Conservation (phyloP, 1,140 invertebrate species). For the Listronotus oregonensis region DNA sequence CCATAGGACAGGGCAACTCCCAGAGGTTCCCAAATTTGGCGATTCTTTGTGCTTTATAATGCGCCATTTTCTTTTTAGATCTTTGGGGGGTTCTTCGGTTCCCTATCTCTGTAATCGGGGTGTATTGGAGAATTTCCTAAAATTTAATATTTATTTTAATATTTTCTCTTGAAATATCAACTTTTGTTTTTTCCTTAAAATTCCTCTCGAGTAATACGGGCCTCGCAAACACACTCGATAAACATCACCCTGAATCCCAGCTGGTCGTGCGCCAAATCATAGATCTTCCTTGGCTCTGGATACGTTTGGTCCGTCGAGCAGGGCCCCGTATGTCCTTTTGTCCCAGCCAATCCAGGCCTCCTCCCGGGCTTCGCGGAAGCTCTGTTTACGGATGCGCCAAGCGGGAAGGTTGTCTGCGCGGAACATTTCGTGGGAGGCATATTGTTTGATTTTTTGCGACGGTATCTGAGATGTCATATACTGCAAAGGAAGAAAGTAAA, state of each 20-base stretch:
- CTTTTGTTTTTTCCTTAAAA: slow-evolving; percentile 72
- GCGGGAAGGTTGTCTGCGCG: slow-evolving; percentile 81
- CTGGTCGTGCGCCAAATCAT: slow-evolving; percentile 72
- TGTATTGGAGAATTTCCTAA: slow-evolving; percentile 88
- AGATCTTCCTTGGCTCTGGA: slow-evolving; percentile 82
- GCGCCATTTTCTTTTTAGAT: slow-evolving; percentile 82
- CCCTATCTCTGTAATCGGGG: slow-evolving; percentile 84
- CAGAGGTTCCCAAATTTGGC: slow-evolving; percentile 60
- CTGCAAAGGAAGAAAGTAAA: slow-evolving; percentile 65
- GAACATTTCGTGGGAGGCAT: slow-evolving; percentile 85
- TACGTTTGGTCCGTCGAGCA: slow-evolving; percentile 93
- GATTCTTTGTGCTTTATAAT: slow-evolving; percentile 83
- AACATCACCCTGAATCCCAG: slow-evolving; percentile 88
- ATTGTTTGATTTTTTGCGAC: slow-evolving; percentile 78
- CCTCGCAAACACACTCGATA: slow-evolving; percentile 90
- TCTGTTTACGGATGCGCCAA: slow-evolving; percentile 75
- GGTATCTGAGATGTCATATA: slow-evolving; percentile 87
- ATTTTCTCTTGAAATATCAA: too few species aligned
- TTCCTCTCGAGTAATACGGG: slow-evolving; percentile 80
- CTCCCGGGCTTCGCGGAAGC: slow-evolving; percentile 80
- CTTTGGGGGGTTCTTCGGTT: slow-evolving; percentile 73
- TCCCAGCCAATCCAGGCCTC: slow-evolving; percentile 65
- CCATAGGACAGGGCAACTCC: slow-evolving; percentile 60
- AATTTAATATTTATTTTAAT: too few species aligned
- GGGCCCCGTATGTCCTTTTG: slow-evolving; percentile 53